phyloP scores from a whole-genome alignment of 2,797 vertebrate genomes.

The Nannoperca australis region DNA sequence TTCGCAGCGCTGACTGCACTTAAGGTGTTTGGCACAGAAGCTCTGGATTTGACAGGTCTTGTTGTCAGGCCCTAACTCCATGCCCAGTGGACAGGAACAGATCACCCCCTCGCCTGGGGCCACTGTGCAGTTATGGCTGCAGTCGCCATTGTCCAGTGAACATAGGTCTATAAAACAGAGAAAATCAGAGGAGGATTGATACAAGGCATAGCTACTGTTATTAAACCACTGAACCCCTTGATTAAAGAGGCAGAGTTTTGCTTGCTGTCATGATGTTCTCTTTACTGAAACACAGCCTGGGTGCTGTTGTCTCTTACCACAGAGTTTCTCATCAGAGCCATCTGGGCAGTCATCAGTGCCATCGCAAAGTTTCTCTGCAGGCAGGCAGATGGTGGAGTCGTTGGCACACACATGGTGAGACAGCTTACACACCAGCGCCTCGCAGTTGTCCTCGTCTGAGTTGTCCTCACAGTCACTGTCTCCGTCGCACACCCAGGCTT shows the following conservation, averaged over 20 bases:
- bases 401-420: conserved; percentile 96
- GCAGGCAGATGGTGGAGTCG: conserved; percentile 93
- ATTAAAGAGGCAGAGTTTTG: conserved; percentile 24
- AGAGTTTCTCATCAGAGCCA: conserved; percentile 95
- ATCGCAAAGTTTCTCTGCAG: conserved; percentile 94
- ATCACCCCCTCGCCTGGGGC: conserved; percentile 93
- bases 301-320: conserved; percentile 84
- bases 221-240: not conserved
- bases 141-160: conserved; percentile 93
- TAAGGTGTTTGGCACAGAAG: conserved; percentile 97
- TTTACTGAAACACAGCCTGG: conserved; percentile 23
- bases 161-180: conserved; percentile 88
- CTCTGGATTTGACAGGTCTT: conserved; percentile 98
- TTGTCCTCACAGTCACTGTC: conserved; percentile 98
- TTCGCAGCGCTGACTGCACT: conserved; percentile 97
- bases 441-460: conserved; percentile 96
- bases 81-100: conserved; percentile 95
- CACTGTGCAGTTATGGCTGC: conserved; percentile 97
- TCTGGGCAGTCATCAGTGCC: conserved; percentile 93
- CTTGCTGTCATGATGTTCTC: conserved; percentile 5
- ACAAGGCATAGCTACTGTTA: not conserved
- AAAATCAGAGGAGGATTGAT: not conserved
- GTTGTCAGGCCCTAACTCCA: conserved; percentile 93
- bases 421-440: conserved; percentile 94
- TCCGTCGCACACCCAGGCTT: conserved; percentile 97